Evolutionary conservation across 92 coral and sea anemone genomes (phyloP).

Genomic region (Porites lobata): DNA sequence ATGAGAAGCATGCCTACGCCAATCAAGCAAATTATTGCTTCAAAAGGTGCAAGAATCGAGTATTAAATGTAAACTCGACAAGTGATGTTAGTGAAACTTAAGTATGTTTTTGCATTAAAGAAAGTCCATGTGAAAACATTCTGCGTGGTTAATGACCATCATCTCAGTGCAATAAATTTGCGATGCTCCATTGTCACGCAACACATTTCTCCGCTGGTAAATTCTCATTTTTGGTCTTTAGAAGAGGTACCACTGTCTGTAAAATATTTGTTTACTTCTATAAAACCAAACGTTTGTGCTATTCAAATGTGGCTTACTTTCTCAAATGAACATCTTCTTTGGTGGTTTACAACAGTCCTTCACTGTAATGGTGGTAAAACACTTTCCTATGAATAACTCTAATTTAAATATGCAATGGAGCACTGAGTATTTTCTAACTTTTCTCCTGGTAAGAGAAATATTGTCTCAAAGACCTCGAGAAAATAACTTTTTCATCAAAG

Average conservation of each 20-base stretch:
- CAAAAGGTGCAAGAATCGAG: constrained; percentile 38
- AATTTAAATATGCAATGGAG: not conserved
- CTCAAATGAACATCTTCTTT: no score
- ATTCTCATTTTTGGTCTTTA: no score
- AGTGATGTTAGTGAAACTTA: no score
- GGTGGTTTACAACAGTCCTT: not conserved
- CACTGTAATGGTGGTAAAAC: not conserved
- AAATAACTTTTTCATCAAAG: not conserved
- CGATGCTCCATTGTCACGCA: not conserved
- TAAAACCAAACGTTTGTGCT: no score
- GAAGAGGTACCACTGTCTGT: no score
- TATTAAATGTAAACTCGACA: constrained; percentile 2
- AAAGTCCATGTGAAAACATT: no score
- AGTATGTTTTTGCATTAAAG: no score
- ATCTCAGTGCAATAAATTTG: not conserved
- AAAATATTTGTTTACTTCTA: no score
- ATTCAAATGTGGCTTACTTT: no score
- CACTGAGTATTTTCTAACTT: constrained; percentile 1
- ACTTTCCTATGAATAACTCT: not conserved
- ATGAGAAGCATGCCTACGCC: constrained; percentile 51
- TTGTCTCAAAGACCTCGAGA: no score
- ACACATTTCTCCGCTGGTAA: not conserved
- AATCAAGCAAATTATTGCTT: constrained; percentile 12
- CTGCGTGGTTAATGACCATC: no score
- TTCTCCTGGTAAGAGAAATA: no score